Evolutionary conservation across 2,797 vertebrate species (phyloP), one percentile per base, ranked within the genome.

Genomic region (Graptemys geographica): DNA sequence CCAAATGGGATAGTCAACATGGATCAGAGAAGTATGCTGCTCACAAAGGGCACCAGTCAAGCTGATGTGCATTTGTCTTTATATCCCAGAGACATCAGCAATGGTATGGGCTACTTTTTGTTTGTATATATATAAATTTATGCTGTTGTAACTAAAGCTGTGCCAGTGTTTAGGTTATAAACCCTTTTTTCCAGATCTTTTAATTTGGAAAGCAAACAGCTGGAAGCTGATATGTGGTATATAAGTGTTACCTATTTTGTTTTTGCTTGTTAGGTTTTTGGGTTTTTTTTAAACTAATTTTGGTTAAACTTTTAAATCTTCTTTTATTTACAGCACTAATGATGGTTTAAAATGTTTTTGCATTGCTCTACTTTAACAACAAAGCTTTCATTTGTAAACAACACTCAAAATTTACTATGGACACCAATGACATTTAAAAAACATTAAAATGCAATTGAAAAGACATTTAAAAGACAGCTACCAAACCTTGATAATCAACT

Each of bases 301-400:
- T 86, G 85, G 55, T 51, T 84, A 83, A 3, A 84, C 65, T 16
- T 79, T 44, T 37, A 79, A 27, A 51, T 86, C 52, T 25, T 21
- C 15, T 88, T 79, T 81, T 33, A 5, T 89, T 95, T 74, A 74
- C 37, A 25, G 10, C 11, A 76, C 25, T 47, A 47, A 44, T 47
- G 41, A 76, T 28, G 25, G 41, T 25, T 76, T 47, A 47, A 69
- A 47, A 76, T 76, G 11, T 8, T 15, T 90, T 84, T 55, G 90
- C 16, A 52, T 92, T 95, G 92, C 11, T 59, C 13, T 44, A 44
- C 27, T 92, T 81, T 41, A 81, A n/a, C 59, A 90, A 80, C 8
- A 74, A 21, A 84, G 47, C 11, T 87, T 87, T 52, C n/a, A 55
- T 69, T 94, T 88, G 33, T 78, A 92, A 95, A 84, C 21, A 86